Conservation (phyloP, 2,888 invertebrate genomes). For the Lysandra bellargus region DNA sequence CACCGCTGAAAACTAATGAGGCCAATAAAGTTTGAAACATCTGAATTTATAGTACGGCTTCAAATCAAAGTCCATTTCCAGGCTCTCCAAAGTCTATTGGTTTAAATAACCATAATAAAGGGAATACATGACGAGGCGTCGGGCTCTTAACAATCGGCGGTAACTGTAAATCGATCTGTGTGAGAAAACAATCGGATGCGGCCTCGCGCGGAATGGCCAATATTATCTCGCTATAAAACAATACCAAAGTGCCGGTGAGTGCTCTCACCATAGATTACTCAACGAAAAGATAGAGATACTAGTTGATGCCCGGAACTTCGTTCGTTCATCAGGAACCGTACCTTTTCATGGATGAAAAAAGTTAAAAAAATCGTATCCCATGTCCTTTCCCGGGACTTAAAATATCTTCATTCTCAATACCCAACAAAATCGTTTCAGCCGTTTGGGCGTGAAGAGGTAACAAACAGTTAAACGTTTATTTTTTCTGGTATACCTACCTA, state of each 20-base stretch:
- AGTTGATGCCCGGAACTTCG: no score
- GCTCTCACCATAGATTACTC: neutral
- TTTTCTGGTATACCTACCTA: no score
- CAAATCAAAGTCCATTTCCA: slow-evolving; percentile 14
- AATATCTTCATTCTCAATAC: no score
- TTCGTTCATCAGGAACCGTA: no score
- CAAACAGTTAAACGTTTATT: no score
- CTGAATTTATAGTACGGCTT: neutral
- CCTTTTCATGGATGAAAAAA: no score
- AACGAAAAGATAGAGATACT: neutral
- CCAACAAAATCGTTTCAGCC: no score
- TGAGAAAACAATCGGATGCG: slow-evolving; percentile 60
- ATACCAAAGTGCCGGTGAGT: slow-evolving; percentile 44
- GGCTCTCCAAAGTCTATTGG: neutral
- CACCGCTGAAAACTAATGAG: neutral
- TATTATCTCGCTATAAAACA: slow-evolving; percentile 62
- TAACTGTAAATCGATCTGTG: slow-evolving; percentile 62
- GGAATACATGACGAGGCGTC: slow-evolving; percentile 29
- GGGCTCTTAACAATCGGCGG: slow-evolving; percentile 45
- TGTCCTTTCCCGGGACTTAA: no score
- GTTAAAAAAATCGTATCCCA: no score
- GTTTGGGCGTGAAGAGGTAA: no score
- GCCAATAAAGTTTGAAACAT: neutral
- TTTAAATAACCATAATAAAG: slow-evolving; percentile 27
- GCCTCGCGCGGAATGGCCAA: slow-evolving; percentile 51